phyloP scores from a whole-genome alignment of 2,888 invertebrate species.

The Mythimna ferrago region DNA sequence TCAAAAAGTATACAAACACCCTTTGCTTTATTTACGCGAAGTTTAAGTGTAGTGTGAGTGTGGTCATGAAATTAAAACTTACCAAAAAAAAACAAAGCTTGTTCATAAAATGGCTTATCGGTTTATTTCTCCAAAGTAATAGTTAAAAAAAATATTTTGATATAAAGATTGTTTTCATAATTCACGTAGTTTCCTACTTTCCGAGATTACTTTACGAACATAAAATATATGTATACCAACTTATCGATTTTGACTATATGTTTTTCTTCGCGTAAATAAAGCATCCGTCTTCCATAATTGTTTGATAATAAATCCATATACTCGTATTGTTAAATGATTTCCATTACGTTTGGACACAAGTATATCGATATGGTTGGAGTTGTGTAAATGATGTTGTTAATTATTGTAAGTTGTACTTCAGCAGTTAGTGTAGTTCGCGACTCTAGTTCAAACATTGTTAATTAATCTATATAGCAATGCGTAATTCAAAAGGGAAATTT shows the following conservation, averaged over 20 bases:
- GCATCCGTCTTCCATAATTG: slow-evolving; percentile 53
- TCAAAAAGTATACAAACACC: slow-evolving; percentile 19
- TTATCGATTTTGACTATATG: not conserved
- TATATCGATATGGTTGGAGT: slow-evolving; percentile 38
- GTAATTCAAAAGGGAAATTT: not conserved
- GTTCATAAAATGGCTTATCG: too few species aligned
- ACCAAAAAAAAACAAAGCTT: too few species aligned
- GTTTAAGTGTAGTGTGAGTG: not conserved
- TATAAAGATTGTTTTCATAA: too few species aligned
- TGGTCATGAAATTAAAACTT: not conserved
- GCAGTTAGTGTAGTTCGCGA: slow-evolving; percentile 42
- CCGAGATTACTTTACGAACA: too few species aligned
- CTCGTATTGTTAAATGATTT: slow-evolving; percentile 30
- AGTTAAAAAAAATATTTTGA: too few species aligned
- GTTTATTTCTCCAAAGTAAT: too few species aligned
- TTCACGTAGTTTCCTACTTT: too few species aligned
- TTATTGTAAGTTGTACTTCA: slow-evolving; percentile 55
- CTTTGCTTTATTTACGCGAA: slow-evolving; percentile 54
- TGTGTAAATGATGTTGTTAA: slow-evolving; percentile 56
- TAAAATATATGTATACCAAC: too few species aligned
- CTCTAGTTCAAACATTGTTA: slow-evolving; percentile 43
- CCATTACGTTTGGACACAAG: slow-evolving; percentile 37
- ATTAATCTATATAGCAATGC: slow-evolving; percentile 25
- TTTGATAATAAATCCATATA: slow-evolving; percentile 34
- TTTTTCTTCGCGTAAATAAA: slow-evolving; percentile 49